Base-by-base conservation (phyloP, 2,797 vertebrate genomes). In the Eulemur albifrons region DNA sequence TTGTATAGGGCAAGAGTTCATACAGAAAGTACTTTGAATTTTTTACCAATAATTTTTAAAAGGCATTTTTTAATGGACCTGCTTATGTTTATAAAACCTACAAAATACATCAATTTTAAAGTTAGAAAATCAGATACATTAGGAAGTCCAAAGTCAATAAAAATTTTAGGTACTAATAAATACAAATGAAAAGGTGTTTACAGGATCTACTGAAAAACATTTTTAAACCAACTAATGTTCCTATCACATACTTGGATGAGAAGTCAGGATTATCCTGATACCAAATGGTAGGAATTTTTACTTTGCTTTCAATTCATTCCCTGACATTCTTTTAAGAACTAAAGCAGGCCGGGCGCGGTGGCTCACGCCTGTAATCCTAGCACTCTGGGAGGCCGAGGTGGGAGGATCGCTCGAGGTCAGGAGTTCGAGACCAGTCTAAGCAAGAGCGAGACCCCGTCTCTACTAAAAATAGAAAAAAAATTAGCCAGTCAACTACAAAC, bases 301-400 rank as follows among this genome's bases (percentile, higher is more conserved):
- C 32, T 97, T 96, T 94, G 77, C 70, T 82, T 91, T 50, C 79
- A 63, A 25, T 87, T 97, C n/a, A 90, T 69, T 77, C 72, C 43
- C 86, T 15, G 23, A 76, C 76, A 67, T 65, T n/a, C n/a, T n/a
- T n/a, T n/a, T 52, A 45, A 93, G 12, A 38, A 72, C 23, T 73
- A 9, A 43, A 43, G 43, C 43, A 43, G 9, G 43, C 43, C 43
- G 2, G 43, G 43, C 9, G 8, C 43, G 0, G 43, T 43, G 43
- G 43, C 43, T 43, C 43, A 43, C 43, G 43, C 43, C 43, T 43
- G 43, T 43, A 43, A 43, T 43, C 43, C 43, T 43, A 43, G 43
- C 43, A 43, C 43, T 43, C 43, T 43, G 43, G 43, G 43, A 43
- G 43, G 43, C 43, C 43, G 43, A 43, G 43, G 43, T 5, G 43